Evolutionary conservation across 2,888 invertebrate species (phyloP).

Genomic region (Malthinus seriepunctatus): DNA sequence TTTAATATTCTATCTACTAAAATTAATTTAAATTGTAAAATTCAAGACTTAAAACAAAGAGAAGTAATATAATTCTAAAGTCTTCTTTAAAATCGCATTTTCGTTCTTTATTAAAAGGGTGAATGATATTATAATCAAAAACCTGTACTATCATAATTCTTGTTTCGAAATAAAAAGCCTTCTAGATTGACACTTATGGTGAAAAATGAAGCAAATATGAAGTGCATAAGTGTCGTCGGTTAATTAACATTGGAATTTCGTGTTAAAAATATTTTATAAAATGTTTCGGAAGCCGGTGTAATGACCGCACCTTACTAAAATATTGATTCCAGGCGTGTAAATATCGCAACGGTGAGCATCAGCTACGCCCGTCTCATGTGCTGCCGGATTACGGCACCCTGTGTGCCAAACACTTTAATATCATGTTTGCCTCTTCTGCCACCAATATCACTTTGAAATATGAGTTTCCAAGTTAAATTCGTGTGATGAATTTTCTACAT

Average conservation of each 20-base stretch:
- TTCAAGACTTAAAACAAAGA: too few species aligned
- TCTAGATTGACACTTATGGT: too few species aligned
- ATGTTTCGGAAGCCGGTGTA: conserved; percentile 31
- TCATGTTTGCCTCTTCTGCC: conserved; percentile 19
- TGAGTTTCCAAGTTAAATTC: conserved; percentile 9
- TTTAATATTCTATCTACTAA: too few species aligned
- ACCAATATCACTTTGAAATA: conserved; percentile 15
- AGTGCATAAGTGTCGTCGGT: too few species aligned
- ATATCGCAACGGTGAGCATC: conserved; percentile 27
- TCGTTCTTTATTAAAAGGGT: too few species aligned
- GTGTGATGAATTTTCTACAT: conserved; percentile 13
- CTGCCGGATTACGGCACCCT: conserved; percentile 18
- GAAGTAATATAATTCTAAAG: too few species aligned
- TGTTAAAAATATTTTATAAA: conserved; percentile 12
- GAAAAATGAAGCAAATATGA: too few species aligned
- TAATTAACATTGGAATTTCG: not conserved
- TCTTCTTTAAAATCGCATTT: too few species aligned
- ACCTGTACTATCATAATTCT: too few species aligned
- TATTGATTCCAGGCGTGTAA: conserved; percentile 32
- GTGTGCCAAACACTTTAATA: conserved; percentile 25
- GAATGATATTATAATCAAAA: too few species aligned
- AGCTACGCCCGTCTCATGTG: conserved; percentile 28
- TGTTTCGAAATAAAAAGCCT: too few species aligned
- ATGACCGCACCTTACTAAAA: conserved; percentile 35
- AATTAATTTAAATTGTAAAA: too few species aligned